phyloP scores from a whole-genome alignment of 2,797 vertebrate species.

The Catharus ustulatus region DNA sequence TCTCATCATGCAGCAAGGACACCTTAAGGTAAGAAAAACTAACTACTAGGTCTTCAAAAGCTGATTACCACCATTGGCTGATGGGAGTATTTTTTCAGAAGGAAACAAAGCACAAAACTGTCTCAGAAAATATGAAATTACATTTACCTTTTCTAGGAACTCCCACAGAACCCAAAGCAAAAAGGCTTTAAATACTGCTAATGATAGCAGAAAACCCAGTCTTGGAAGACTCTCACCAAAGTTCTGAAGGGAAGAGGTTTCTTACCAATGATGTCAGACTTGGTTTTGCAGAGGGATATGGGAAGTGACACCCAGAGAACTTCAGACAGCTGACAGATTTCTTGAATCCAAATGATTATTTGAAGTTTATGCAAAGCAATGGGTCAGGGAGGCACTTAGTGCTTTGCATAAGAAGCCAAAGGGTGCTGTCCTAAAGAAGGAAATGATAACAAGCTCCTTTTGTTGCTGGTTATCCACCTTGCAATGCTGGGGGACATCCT shows the following conservation, averaged over 20 bases:
- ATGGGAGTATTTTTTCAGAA: background rate
- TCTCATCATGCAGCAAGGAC: background rate
- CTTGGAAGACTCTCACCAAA: background rate
- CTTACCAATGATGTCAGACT: background rate
- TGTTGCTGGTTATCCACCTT: background rate
- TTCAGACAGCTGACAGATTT: background rate
- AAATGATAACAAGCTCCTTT: background rate
- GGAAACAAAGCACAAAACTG: background rate
- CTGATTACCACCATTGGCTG: background rate
- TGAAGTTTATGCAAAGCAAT: background rate
- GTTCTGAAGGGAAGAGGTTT: background rate
- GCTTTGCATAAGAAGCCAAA: background rate
- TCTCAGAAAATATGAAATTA: slow-evolving; percentile 15
- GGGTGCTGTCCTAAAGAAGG: background rate
- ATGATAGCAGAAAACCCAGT: background rate
- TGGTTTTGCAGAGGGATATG: background rate
- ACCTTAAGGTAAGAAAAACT: background rate
- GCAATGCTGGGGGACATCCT: background rate
- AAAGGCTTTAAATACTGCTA: background rate
- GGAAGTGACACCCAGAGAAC: background rate
- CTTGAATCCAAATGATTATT: background rate
- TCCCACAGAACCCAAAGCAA: background rate
- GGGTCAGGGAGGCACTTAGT: background rate
- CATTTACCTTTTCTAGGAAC: background rate
- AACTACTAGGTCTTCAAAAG: background rate